Evolutionary conservation across 2,797 vertebrate genomes (phyloP), one percentile per base, ranked within the genome.

Genomic region (Orestias chungarensis): DNA sequence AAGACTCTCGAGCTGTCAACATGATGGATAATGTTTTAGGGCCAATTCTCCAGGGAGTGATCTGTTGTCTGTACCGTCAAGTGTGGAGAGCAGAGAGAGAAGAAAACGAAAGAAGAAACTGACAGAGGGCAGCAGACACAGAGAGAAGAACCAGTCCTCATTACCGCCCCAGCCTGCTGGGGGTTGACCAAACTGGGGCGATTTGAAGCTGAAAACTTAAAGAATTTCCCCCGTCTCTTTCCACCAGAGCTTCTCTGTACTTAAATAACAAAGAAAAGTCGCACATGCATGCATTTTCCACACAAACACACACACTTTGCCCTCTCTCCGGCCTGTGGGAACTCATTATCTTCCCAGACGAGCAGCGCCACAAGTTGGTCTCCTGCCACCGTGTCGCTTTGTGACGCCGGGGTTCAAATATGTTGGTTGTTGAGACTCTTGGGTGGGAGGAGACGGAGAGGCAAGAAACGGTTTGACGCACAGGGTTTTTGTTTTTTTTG

Each of bases 311-410:
- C 75, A 44, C 68, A 15, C 68, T 29, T 20, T 44, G 61, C 77
- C 82, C 75, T 43, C 49, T 74, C 75, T 59, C 66, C 23, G 81
- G 91, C 94, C 92, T 90, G 38, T 90, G 93, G 94, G 93, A 94
- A 82, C 93, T 94, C 93, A 94, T 94, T 94, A 95, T 88, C 84
- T 87, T 88, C 87, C 81, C 86, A 90, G 90, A 92, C 84, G 75
- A 86, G 82, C 29, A 84, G 82, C 65, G 83, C 81, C 81, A 77
- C 64, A 29, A 72, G 83, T 81, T 69, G 73, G 82, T 87, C 88
- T 84, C 90, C 73, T 40, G 81, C 74, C 86, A 75, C 80, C 66
- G 33, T 76, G 85, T 85, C 84, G 73, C 83, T 75, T 68, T 73
- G 89, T 82, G 83, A 82, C 84, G 66, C 70, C 23, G 40, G n/a